Conservation (phyloP, 2,797 vertebrate species). For the Parauchenoglanis punctatus region DNA sequence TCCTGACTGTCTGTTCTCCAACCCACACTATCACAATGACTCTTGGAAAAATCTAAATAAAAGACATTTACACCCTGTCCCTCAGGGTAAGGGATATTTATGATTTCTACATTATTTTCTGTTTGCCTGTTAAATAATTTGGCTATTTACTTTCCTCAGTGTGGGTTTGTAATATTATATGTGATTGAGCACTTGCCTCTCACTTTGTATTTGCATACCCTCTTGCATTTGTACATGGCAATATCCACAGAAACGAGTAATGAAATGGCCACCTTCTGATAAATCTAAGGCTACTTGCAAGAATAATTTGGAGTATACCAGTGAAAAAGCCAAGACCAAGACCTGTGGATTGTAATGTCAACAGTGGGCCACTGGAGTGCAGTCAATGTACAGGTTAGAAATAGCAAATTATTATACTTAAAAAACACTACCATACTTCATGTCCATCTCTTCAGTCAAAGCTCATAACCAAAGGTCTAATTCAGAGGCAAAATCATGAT, state of each 20-base stretch:
- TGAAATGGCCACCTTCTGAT: too few relatives aligned
- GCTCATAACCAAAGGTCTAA: neutral
- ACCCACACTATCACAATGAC: neutral
- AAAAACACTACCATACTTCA: neutral
- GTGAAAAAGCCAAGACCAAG: neutral
- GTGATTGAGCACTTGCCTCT: neutral
- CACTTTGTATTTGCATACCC: neutral
- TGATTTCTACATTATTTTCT: neutral
- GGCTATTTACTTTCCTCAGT: neutral
- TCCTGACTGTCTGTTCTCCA: neutral
- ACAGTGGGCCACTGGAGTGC: conserved; percentile 14
- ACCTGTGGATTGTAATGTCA: conserved; percentile 1
- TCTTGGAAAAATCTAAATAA: neutral
- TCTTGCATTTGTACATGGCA: neutral
- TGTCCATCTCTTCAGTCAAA: neutral
- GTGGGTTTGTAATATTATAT: neutral
- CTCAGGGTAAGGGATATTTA: neutral
- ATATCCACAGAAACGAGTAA: neutral
- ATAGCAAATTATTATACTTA: neutral
- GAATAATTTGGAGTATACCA: neutral
- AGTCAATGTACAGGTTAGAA: neutral
- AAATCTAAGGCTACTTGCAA: neutral
- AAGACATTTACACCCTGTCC: neutral
- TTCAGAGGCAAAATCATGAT: neutral
- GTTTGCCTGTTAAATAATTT: neutral